Evolutionary conservation across 1,140 invertebrate species (phyloP), one percentile per base, ranked within the genome.

Genomic region (Aphis gossypii): DNA sequence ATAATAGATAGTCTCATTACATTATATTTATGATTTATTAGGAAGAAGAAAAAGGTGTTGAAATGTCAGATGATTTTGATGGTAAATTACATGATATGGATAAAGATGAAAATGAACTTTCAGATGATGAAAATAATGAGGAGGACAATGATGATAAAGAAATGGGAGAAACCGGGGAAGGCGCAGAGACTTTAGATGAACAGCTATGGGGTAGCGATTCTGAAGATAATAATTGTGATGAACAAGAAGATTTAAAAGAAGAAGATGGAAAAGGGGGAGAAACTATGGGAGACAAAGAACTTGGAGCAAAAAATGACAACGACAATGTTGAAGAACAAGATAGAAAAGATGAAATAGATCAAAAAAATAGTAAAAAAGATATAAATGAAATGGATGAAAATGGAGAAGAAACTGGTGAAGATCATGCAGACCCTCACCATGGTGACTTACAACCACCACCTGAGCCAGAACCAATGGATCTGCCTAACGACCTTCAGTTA

Each of bases 61-160:
- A 99, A 94, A 99, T 99, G 98, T 97, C 97, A 25, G 98, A 99
- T 94, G 97, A 99, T 95, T 98, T 99, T 95, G 98, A 98, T 90
- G 97, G 97, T 11, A 97, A 98, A 95, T 95, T 97, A 87, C 97
- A 98, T 95, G 98, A 99, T 95, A 95, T 98, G 38, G 97, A 98
- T 35, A 96, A 97, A 90, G 95, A 96, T 68, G 96, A 97, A 94
- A 95, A 96, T 95, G 96, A 97, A 25, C 96, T 97, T 93, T 95
- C 95, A 84, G 96, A 96, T 51, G 95, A 96, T 2, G 96, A 96
- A n/a, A 96, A 97, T 92, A 96, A 97, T 2, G 96, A 96, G 8
- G 96, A 98, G 87, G 96, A 98, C 25, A 97, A 99, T 94, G 95
- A 97, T 2, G 98, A 99, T 94, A 99, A 99, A 95, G 97, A 99